Conservation (phyloP, 2,888 invertebrate genomes). For the Tuberolachnus salignus region DNA sequence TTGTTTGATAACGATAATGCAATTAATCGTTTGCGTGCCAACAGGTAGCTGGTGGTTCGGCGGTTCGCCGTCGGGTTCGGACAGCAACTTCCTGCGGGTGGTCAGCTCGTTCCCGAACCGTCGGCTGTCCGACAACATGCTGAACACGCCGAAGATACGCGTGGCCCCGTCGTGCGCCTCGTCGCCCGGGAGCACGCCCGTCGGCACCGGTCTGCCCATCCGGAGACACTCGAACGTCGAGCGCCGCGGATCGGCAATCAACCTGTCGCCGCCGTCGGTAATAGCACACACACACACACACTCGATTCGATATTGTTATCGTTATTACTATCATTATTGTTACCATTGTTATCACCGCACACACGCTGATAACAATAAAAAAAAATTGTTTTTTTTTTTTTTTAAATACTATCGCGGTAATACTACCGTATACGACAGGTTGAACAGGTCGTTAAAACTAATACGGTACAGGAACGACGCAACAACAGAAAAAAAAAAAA, state of each 20-base stretch:
- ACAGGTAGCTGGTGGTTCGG: slow-evolving; percentile 84
- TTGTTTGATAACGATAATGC: background rate
- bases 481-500: too few species aligned
- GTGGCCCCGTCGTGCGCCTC: slow-evolving; percentile 89
- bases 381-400: too few species aligned
- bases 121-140: slow-evolving; percentile 87
- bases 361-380: too few species aligned
- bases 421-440: too few species aligned
- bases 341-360: too few species aligned
- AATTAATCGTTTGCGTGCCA: background rate
- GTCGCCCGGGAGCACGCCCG: slow-evolving; percentile 73
- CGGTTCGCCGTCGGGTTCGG: slow-evolving; percentile 81
- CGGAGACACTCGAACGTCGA: slow-evolving; percentile 91
- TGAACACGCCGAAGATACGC: slow-evolving; percentile 86
- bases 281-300: slow-evolving; percentile 61
- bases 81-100: slow-evolving; percentile 85
- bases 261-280: slow-evolving; percentile 89
- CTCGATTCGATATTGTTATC: too few species aligned
- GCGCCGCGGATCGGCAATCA: slow-evolving; percentile 80
- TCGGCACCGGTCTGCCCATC: slow-evolving; percentile 79
- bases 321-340: too few species aligned
- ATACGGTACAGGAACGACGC: too few species aligned
- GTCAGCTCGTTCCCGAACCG: slow-evolving; percentile 82
- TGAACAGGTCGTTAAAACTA: too few species aligned
- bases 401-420: too few species aligned